Conservation (phyloP, 2,797 vertebrate species). For the Anolis apletophallus region DNA sequence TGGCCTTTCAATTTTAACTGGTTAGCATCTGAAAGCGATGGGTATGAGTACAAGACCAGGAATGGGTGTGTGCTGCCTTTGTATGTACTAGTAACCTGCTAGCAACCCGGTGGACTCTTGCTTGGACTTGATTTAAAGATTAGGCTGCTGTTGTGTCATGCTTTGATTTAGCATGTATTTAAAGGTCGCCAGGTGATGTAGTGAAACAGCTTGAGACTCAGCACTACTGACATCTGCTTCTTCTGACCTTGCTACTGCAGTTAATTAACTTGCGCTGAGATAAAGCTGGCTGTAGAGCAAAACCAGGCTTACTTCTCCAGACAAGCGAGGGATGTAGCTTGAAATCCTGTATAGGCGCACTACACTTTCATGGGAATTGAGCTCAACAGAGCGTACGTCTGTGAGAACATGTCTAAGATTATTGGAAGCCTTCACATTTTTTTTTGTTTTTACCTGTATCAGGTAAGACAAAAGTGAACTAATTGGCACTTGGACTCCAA, state of each 20-base stretch:
- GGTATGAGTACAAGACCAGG: not conserved
- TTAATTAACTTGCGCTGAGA: conserved; percentile 40
- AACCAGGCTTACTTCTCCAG: conserved; percentile 1
- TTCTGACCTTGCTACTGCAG: conserved; percentile 32
- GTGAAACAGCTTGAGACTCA: conserved; percentile 22
- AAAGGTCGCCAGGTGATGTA: conserved; percentile 34
- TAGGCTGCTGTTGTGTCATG: conserved; percentile 16
- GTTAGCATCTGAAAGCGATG: not conserved
- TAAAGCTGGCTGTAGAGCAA: conserved; percentile 20
- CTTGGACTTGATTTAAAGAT: not conserved
- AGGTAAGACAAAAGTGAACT: not conserved
- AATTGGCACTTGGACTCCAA: too few relatives aligned
- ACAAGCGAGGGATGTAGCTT: not conserved
- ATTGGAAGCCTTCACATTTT: not conserved
- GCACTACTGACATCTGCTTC: conserved; percentile 24
- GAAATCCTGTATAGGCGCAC: not conserved
- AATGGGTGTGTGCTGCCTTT: not conserved
- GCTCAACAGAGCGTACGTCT: not conserved
- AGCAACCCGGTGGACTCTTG: not conserved
- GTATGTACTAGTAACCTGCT: not conserved
- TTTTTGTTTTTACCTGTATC: not conserved
- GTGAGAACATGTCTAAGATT: not conserved
- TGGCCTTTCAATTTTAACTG: not conserved
- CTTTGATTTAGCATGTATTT: conserved; percentile 42
- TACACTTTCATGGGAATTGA: not conserved